These are phyloP conservation scores for Myathropa florea DNA, from an alignment of 2,888 invertebrate species.

Conservation along the genomic window DNA sequence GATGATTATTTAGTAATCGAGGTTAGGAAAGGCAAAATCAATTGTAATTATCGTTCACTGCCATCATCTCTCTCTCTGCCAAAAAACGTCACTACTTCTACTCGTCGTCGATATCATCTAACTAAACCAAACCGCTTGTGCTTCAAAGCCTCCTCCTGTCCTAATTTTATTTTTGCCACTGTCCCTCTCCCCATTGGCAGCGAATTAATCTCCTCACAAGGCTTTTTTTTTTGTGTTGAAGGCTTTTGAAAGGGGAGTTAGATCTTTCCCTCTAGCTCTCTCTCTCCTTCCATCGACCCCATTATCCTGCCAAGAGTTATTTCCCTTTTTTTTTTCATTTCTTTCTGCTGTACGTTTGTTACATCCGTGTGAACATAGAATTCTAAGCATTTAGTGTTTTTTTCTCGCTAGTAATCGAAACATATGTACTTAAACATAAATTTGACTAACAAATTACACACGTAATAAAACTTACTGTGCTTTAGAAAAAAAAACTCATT, in stretches of 20 bases:
- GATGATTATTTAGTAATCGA: constrained; percentile 80
- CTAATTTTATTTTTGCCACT: neutral
- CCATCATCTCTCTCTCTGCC: constrained; percentile 7
- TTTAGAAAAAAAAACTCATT: constrained; percentile 38
- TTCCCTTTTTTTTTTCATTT: neutral
- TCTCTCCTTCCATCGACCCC: neutral
- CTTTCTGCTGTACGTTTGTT: constrained; percentile 24
- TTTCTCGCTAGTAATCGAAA: neutral
- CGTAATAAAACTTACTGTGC: constrained; percentile 20
- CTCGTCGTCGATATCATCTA: constrained; percentile 48
- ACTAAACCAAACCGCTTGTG: constrained; percentile 36
- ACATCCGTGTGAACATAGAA: constrained; percentile 49
- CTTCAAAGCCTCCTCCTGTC: neutral
- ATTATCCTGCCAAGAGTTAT: neutral
- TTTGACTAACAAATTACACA: constrained; percentile 33
- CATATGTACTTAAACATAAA: neutral
- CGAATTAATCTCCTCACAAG: neutral
- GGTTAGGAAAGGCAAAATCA: constrained; percentile 76
- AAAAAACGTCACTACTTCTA: constrained; percentile 17
- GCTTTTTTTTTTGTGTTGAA: no score
- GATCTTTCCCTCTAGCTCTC: constrained; percentile 12
- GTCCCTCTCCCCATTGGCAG: neutral
- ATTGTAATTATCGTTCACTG: constrained; percentile 42
- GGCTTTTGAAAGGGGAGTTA: constrained; percentile 32
- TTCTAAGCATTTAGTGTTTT: neutral